Base-by-base conservation (phyloP, 2,888 invertebrate genomes). In the Ferdinandea cuprea region DNA sequence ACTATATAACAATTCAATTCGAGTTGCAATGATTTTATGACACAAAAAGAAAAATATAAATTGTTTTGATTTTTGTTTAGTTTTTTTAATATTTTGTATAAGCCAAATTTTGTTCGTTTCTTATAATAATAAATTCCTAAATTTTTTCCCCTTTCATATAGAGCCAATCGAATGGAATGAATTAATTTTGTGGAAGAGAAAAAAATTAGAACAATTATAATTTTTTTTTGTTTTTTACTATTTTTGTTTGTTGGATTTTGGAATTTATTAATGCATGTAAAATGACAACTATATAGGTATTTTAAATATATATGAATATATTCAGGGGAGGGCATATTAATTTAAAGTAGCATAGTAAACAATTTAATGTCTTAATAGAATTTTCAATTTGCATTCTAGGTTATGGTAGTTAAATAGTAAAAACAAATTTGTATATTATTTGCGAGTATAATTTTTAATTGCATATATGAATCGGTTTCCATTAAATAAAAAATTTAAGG, bases 311-410 rank as follows among this genome's bases (percentile, higher is more conserved):
- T 25, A 17, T 28, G n/a, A 48, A 35, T 52, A 61, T 78, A 59
- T 69, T 73, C 61, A 46, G 72, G 83, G 61, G 13, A 37, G 13
- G 13, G n/a, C n/a, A 40, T 54, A 37, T 19, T 32, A 50, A 48
- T 59, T 74, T 72, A 56, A 72, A 66, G 56, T 83, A 59, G 72
- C 78, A 63, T 78, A 50, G 37, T 72, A 58, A 19, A 66, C 32
- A 56, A 52, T 68, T 59, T 72, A 15, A 52, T 59, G 19, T 56
- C 40, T 65, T 44, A 68, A 74, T 74, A 69, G 74, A 69, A 63
- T 50, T 59, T 76, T 66, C 48, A 68, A 77, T 69, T 59, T 77
- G 81, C 77, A 81, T 81, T 81, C 77, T 81, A 81, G 65, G 48
- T 76, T 81, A 81, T 66, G 40, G 40, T 68, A 58, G 40, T 71